These are phyloP conservation scores for Varecia variegata DNA, from an alignment of 2,797 vertebrate species.

Conservation along the genomic window DNA sequence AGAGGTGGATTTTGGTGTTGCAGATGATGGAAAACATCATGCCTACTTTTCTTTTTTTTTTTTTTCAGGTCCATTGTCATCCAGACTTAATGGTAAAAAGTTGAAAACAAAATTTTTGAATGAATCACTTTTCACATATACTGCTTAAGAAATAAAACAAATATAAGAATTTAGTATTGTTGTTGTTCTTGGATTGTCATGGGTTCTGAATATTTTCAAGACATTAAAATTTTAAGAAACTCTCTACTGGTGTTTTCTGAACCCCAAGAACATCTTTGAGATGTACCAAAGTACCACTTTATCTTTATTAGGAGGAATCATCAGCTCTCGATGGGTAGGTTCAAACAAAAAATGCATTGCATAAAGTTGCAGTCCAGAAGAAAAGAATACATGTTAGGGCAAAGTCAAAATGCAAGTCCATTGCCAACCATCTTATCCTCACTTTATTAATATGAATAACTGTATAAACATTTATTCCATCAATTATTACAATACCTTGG, in stretches of 20 bases:
- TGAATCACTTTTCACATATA: neutral
- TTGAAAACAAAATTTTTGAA: neutral
- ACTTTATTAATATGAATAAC: neutral
- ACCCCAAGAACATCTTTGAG: neutral
- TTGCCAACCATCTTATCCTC: neutral
- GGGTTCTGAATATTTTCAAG: neutral
- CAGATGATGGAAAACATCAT: neutral
- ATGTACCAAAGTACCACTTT: neutral
- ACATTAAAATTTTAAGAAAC: neutral
- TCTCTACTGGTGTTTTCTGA: neutral
- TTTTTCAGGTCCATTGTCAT: neutral
- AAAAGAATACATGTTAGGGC: neutral
- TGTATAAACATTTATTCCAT: neutral
- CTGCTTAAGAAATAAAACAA: neutral
- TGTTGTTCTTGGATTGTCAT: neutral
- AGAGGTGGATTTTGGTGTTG: neutral
- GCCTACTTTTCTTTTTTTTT: neutral
- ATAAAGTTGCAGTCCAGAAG: neutral
- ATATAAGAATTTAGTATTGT: neutral
- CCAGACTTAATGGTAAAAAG: neutral
- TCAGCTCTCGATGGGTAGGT: neutral
- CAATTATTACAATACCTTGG: neutral
- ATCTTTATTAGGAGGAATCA: neutral
- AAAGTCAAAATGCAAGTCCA: neutral
- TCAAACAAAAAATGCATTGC: neutral